Evolutionary conservation across 2,113 vertebrate species (phyloP), one percentile per base, ranked within the genome.

Genomic region (Camelus bactrianus): DNA sequence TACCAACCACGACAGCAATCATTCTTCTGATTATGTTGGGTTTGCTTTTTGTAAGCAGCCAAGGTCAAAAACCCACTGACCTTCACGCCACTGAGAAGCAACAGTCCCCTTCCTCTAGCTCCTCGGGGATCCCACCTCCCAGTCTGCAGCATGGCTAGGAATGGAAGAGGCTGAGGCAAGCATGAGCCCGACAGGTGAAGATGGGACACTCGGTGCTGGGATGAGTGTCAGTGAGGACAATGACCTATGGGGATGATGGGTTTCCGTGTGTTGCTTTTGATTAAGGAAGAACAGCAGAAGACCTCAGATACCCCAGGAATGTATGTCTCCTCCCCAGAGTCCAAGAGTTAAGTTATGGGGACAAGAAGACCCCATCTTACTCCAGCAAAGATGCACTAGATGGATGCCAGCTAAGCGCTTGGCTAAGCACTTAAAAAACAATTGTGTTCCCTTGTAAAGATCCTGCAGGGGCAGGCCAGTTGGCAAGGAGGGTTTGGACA

Each of bases 401-500:
- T 12, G 17, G 56, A 30, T 35, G 83, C 75, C 93, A 90, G 46
- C 62, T 58, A 87, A 76, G 64, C 60, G 75, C 50, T 83, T 92
- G 87, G 90, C 90, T 65, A 64, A 87, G 79, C 69, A 24, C 90
- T 92, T 90, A 75, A 0, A 80, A 87, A 90, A 87, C 92, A 70
- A 67, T 56, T 65, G 46, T 70, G 64, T 96, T 95, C 90, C 75
- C 88, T 94, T 65, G 77, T 52, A 46, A 88, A 92, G 92, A 42
- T 76, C 76, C 85, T 42, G 62, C 89, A 76, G 58, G 79, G 75
- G 28, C 62, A 22, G 22, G 90, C 94, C 95, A 91, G 3, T 0
- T 96, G 96, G 97, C 96, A 97, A 85, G 89, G 14, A 48, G 3
- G 17, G 28, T 80, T 80, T 95, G 94, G 94, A 52, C 0, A 17